These are phyloP conservation scores for Pilophorus perplexus DNA, from an alignment of 2,888 invertebrate genomes.

Conservation along the genomic window DNA sequence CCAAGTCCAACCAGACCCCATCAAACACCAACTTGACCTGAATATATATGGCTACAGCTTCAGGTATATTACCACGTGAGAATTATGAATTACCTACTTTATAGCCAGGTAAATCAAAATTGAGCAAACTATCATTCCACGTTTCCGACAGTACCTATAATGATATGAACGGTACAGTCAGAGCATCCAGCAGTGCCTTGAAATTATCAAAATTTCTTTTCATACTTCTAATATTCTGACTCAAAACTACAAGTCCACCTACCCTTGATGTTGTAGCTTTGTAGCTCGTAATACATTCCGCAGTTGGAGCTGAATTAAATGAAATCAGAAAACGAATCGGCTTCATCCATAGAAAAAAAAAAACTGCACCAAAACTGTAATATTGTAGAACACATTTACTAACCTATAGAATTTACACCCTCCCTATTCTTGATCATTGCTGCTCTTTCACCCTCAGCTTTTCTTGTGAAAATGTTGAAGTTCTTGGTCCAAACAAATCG, in stretches of 20 bases:
- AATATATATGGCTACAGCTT: no score
- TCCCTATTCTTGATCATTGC: no score
- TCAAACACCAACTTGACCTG: no score
- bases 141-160: slow-evolving; percentile 4
- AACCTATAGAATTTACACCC: no score
- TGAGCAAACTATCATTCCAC: slow-evolving; percentile 2
- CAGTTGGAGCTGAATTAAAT: background rate
- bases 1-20: no score
- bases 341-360: slow-evolving; percentile 1
- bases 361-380: background rate
- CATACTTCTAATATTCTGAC: background rate
- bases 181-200: background rate
- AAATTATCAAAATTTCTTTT: slow-evolving; percentile 2
- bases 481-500: no score
- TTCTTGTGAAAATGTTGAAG: no score
- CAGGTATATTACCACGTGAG: no score
- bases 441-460: no score
- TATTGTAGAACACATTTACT: no score
- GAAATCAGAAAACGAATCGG: slow-evolving; percentile 1
- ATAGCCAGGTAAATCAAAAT: background rate
- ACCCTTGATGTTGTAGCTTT: background rate
- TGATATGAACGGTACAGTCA: background rate
- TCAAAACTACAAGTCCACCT: background rate
- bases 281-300: background rate
- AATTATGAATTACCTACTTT: no score